These are phyloP conservation scores for Salmo trutta DNA, from an alignment of 2,797 vertebrate species.

Conservation along the genomic window DNA sequence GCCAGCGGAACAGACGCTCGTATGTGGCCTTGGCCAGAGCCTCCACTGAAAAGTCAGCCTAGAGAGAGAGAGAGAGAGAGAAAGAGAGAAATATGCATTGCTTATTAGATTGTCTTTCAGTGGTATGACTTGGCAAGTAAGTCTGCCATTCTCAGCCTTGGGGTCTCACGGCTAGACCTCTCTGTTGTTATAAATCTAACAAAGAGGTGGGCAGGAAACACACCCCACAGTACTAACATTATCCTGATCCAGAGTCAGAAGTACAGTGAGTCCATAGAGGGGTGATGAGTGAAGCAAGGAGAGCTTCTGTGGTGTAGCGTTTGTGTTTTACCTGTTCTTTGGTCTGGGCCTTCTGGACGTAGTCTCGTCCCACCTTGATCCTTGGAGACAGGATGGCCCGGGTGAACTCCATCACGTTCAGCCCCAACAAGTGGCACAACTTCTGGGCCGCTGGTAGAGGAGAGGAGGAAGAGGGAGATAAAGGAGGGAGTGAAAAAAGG, in stretches of 20 bases:
- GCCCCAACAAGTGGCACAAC: slow-evolving; percentile 92
- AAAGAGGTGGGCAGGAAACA: slow-evolving; percentile 7
- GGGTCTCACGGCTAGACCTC: slow-evolving; percentile 19
- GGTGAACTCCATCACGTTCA: slow-evolving; percentile 97
- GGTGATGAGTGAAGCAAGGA: neutral
- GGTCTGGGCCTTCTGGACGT: slow-evolving; percentile 98
- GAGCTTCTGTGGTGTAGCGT: neutral
- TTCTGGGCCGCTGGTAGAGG: slow-evolving; percentile 89
- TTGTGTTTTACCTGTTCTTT: slow-evolving; percentile 87
- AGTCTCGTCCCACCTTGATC: slow-evolving; percentile 98
- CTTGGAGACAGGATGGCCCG: slow-evolving; percentile 92
- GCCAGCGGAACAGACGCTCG: slow-evolving; percentile 96
- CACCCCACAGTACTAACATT: neutral
- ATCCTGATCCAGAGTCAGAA: slow-evolving; percentile 12
- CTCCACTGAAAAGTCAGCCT: slow-evolving; percentile 98
- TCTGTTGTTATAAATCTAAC: neutral
- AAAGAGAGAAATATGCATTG: neutral
- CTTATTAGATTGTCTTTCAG: neutral
- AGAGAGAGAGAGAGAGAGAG: neutral
- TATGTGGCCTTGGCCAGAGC: slow-evolving; percentile 96
- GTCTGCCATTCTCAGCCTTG: neutral
- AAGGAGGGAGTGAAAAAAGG: neutral
- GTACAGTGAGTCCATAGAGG: slow-evolving; percentile 10
- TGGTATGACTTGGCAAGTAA: slow-evolving; percentile 2
- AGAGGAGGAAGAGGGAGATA: neutral